phyloP scores from a whole-genome alignment of 2,113 vertebrate species.

The Sinocyclocheilus anophthalmus region DNA sequence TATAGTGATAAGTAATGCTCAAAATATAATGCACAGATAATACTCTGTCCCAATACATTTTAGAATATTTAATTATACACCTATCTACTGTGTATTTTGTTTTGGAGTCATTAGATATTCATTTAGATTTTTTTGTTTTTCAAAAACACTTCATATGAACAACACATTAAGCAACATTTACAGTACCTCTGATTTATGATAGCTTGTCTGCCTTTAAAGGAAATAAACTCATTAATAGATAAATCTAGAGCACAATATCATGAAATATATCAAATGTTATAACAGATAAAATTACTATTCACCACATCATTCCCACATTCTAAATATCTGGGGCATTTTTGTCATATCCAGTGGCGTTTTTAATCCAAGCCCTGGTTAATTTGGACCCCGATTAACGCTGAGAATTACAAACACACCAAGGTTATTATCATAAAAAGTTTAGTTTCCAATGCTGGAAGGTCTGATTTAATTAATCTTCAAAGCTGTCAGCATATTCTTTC shows the following conservation, averaged over 20 bases:
- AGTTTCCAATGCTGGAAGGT: conserved; percentile 11
- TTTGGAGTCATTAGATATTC: too few species aligned
- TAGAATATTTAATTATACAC: too few species aligned
- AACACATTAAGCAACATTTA: background rate
- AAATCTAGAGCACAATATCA: background rate
- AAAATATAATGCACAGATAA: background rate
- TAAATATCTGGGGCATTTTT: conserved; percentile 2
- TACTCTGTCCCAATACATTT: too few species aligned
- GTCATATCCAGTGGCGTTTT: background rate
- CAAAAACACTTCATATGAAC: background rate
- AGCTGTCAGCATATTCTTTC: conserved; percentile 14
- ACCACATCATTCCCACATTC: background rate
- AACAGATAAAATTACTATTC: background rate
- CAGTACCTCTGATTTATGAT: background rate
- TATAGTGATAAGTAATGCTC: background rate
- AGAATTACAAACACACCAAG: conserved; percentile 16
- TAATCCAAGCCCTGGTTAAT: background rate
- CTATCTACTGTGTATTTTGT: too few species aligned
- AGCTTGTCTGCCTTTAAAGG: conserved; percentile 37
- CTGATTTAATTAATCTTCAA: conserved; percentile 25
- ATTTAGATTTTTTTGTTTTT: too few species aligned
- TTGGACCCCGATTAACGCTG: conserved; percentile 6
- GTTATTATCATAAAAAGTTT: conserved; percentile 11
- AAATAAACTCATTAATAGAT: background rate
- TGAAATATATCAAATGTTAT: background rate